Evolutionary conservation across 2,888 invertebrate genomes (phyloP).

Genomic region (Vanessa cardui): DNA sequence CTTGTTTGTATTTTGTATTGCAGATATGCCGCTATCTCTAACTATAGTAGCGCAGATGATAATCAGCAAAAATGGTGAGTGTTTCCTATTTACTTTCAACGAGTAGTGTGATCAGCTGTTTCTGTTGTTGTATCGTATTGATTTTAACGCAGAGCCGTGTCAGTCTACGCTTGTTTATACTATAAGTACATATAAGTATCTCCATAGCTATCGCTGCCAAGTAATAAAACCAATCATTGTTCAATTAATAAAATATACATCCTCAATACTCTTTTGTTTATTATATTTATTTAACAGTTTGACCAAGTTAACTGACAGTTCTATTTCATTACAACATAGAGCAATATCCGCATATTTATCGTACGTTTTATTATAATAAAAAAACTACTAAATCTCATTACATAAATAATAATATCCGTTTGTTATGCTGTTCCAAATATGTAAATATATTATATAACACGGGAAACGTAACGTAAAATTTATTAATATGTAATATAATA

Average conservation of each 20-base stretch:
- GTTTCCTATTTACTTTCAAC: conserved; percentile 37
- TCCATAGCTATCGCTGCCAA: conserved; percentile 3
- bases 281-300: neutral
- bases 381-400: neutral
- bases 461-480: too few relatives aligned
- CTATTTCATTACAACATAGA: neutral
- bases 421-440: neutral
- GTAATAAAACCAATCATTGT: too few relatives aligned
- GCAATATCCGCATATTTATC: neutral
- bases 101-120: conserved; percentile 57
- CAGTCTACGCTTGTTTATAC: conserved; percentile 48
- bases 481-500: too few relatives aligned
- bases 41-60: conserved; percentile 73
- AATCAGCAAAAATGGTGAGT: conserved; percentile 76
- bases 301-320: neutral
- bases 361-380: neutral
- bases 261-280: neutral
- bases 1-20: conserved; percentile 66
- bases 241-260: too few relatives aligned
- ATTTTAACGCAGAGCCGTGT: conserved; percentile 57
- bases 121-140: conserved; percentile 64
- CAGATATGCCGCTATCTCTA: conserved; percentile 80
- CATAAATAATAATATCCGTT: conserved; percentile 1
- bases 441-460: neutral
- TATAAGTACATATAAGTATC: neutral